Conservation (phyloP, 2,113 vertebrate genomes). For the Halcyon senegalensis region DNA sequence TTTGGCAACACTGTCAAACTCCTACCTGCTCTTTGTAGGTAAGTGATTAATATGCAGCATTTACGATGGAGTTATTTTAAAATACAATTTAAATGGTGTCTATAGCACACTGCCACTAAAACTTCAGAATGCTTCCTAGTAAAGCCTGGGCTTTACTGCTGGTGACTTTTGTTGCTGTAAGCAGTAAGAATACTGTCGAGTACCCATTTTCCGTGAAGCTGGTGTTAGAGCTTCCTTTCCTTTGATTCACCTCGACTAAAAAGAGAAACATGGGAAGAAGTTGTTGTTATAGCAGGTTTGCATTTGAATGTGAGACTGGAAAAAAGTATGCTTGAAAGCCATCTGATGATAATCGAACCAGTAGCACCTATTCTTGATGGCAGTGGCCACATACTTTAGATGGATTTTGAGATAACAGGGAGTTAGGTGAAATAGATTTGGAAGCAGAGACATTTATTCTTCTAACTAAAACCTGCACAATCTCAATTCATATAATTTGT, state of each 20-base stretch:
- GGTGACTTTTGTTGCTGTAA: not conserved
- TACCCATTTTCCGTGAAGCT: not conserved
- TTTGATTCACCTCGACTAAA: not conserved
- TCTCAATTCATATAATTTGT: not conserved
- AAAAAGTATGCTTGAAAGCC: not conserved
- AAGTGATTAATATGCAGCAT: constrained; percentile 48
- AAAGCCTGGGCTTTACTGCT: not conserved
- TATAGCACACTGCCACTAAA: not conserved
- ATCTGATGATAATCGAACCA: not conserved
- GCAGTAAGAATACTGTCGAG: not conserved
- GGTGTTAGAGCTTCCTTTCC: not conserved
- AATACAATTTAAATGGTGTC: constrained; percentile 40
- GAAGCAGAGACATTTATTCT: constrained; percentile 33
- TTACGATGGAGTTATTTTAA: constrained; percentile 62
- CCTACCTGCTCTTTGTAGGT: constrained; percentile 62
- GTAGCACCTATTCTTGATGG: not conserved
- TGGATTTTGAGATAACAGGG: constrained; percentile 23
- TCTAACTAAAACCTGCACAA: not conserved
- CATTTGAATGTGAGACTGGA: not conserved
- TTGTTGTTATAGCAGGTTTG: not conserved
- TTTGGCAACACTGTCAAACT: constrained; percentile 66
- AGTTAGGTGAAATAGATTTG: not conserved
- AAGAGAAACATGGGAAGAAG: not conserved
- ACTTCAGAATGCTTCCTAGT: not conserved
- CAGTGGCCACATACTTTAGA: constrained; percentile 18